phyloP scores from a whole-genome alignment of 1,140 invertebrate species.

The Stenopsyche tienmushanensis region DNA sequence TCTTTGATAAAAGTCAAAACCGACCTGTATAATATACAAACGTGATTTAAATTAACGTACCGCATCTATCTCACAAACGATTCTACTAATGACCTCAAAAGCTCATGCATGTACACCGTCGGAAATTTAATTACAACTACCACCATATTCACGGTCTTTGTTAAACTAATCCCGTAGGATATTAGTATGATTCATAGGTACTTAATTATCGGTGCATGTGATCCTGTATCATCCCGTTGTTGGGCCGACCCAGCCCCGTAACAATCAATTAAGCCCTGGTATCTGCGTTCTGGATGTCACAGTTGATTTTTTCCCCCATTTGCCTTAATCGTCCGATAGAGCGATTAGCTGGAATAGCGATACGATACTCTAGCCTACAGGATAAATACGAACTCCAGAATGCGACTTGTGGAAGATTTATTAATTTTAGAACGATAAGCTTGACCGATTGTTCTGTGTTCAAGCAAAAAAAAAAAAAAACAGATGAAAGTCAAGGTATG shows the following conservation, averaged over 20 bases:
- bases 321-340: no score
- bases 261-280: not conserved
- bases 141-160: not conserved
- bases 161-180: constrained; percentile 1
- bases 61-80: not conserved
- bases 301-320: no score
- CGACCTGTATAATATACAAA: not conserved
- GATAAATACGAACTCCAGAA: no score
- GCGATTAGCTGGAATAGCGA: no score
- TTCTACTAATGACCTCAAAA: constrained; percentile 5
- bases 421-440: no score
- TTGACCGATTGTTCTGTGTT: no score
- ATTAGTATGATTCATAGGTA: not conserved
- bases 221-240: not conserved
- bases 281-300: no score
- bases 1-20: not conserved
- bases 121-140: constrained; percentile 2
- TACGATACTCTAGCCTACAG: no score
- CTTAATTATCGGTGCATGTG: not conserved
- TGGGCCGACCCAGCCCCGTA: no score
- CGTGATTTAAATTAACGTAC: not conserved
- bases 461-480: no score
- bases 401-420: no score
- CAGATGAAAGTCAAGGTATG: no score
- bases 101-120: not conserved